These are phyloP conservation scores for Diaprepes abbreviatus DNA, from an alignment of 2,888 invertebrate species.

Conservation along the genomic window DNA sequence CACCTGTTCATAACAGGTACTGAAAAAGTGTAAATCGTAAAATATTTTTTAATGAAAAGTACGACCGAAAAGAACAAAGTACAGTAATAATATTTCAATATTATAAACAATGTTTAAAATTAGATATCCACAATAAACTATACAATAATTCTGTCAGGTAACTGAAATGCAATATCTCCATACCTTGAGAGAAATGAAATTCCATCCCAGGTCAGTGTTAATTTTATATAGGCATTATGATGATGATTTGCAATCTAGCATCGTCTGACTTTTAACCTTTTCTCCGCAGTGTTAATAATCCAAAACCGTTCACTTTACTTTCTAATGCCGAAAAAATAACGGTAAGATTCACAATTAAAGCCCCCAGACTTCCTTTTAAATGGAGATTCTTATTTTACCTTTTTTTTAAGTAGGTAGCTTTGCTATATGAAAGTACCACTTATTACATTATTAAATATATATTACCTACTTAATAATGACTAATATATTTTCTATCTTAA, in stretches of 20 bases:
- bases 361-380: constrained; percentile 1
- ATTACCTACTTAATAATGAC: no score
- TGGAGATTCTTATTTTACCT: background rate
- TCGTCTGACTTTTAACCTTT: constrained; percentile 41
- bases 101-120: no score
- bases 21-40: no score
- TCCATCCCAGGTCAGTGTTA: constrained; percentile 19
- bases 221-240: constrained; percentile 15
- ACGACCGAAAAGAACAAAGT: no score
- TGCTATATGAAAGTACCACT: no score
- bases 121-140: no score
- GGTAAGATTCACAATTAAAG: background rate
- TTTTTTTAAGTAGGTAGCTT: background rate
- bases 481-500: no score
- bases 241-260: constrained; percentile 21
- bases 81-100: no score
- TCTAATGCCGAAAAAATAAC: constrained; percentile 32
- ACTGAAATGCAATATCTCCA: background rate
- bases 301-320: constrained; percentile 45
- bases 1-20: no score
- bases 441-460: no score
- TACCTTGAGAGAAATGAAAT: constrained; percentile 22
- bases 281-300: constrained; percentile 28
- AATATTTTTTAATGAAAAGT: no score
- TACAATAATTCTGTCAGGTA: background rate